These are phyloP conservation scores for Himalopsyche japonica DNA, from an alignment of 2,888 invertebrate genomes.

Conservation along the genomic window DNA sequence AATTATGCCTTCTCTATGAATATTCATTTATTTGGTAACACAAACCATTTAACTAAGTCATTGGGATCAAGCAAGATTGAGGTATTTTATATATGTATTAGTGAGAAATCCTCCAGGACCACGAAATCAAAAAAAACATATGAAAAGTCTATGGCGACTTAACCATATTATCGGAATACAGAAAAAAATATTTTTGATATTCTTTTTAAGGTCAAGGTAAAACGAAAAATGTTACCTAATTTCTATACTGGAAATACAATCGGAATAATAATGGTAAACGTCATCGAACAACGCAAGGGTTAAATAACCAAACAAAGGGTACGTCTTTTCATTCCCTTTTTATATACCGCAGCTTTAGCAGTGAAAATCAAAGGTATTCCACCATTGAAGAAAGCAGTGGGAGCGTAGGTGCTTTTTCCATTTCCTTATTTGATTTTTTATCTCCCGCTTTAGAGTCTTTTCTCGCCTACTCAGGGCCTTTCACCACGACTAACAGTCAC, in stretches of 20 bases:
- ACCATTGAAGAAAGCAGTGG: neutral
- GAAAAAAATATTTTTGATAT: too few relatives aligned
- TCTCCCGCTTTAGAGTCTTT: slow-evolving; percentile 13
- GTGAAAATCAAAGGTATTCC: neutral
- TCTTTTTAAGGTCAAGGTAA: neutral
- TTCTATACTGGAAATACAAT: neutral
- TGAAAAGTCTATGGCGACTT: too few relatives aligned
- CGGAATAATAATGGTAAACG: neutral
- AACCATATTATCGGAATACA: too few relatives aligned
- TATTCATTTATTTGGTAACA: too few relatives aligned
- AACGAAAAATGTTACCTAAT: neutral
- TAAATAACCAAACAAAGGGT: neutral
- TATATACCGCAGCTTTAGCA: neutral
- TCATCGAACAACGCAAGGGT: neutral
- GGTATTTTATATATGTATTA: too few relatives aligned
- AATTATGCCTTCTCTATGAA: too few relatives aligned
- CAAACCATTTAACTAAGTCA: too few relatives aligned
- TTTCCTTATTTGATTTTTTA: slow-evolving; percentile 33
- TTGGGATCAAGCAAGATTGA: too few relatives aligned
- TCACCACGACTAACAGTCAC: slow-evolving; percentile 19
- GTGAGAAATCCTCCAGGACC: too few relatives aligned
- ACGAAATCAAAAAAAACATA: too few relatives aligned
- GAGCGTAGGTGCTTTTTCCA: slow-evolving; percentile 16
- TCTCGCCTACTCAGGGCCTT: slow-evolving; percentile 6
- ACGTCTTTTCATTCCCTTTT: neutral